phyloP scores from a whole-genome alignment of 1,140 invertebrate species.

The Habropoda laboriosa region DNA sequence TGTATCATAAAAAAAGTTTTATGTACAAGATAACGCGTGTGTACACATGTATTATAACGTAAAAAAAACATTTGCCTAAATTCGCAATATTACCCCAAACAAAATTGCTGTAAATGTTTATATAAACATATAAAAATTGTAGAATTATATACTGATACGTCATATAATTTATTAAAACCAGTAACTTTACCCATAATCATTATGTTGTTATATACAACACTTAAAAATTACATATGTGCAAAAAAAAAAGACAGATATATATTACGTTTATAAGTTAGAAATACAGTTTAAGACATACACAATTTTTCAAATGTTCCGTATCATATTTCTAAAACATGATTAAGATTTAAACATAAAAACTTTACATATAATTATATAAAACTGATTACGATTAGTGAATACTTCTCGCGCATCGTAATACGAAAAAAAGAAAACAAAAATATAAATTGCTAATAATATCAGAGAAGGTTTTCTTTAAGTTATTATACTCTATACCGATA shows the following conservation, averaged over 20 bases:
- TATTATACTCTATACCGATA: not conserved
- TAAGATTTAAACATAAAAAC: not conserved
- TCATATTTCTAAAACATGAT: not conserved
- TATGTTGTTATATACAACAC: not conserved
- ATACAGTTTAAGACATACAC: not conserved
- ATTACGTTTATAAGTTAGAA: not conserved
- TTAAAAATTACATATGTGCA: not conserved
- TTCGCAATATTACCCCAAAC: constrained; percentile 4
- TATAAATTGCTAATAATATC: not conserved
- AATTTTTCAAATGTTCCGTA: too few relatives aligned
- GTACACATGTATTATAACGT: not conserved
- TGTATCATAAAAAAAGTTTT: constrained; percentile 21
- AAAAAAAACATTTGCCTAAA: not conserved
- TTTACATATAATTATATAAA: not conserved
- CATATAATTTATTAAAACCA: not conserved
- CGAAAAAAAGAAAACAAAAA: not conserved
- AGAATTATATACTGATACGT: not conserved
- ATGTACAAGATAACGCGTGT: constrained; percentile 18
- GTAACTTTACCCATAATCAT: not conserved
- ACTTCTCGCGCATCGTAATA: not conserved
- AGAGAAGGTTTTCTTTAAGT: not conserved
- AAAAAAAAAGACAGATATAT: not conserved
- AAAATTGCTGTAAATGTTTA: not conserved
- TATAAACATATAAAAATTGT: not conserved
- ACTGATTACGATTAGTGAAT: not conserved